Base-by-base conservation (phyloP, 2,797 vertebrate species). In the Malurus splendens region DNA sequence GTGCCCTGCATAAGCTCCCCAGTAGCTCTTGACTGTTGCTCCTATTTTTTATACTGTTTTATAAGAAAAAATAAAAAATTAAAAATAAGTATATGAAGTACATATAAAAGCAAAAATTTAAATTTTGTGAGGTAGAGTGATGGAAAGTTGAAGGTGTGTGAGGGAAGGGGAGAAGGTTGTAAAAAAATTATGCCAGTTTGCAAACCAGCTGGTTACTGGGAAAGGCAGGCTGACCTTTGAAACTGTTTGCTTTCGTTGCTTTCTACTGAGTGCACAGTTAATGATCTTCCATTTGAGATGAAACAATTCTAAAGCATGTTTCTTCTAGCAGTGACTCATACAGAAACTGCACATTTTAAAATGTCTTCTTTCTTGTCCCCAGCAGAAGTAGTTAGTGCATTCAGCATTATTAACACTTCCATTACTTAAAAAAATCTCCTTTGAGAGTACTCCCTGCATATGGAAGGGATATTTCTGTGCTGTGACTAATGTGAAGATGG, bases 171-270 rank as follows among this genome's bases (percentile, higher is more conserved):
- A 72, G 74, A 59, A 76, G 41, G 33, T 79, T 93, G 56, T 92
- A 90, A 91, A 70, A 93, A 92, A 91, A 88, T 94, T 90, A 95
- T 95, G 95, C 94, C 82, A 94, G 91, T 95, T 96, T 96, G 94
- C 94, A 89, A 96, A 71, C 98, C 98, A 98, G 98, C 98, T 98
- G 97, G 98, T 97, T 97, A 97, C 98, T 98, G 97, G 97, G 97
- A 93, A 96, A 94, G 89, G 96, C 76, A 82, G 88, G 92, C 90
- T 95, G 90, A 59, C 91, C 89, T 92, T 93, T 88, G 87, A 87
- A 91, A 90, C 44, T 66, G 55, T 83, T 93, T 92, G 78, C 70
- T 86, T 84, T 62, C 0, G 0, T 81, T 75, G 36, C 65, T 89
- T 92, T 90, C 78, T 70, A 73, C 60, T 42, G 60, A 72, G 66